Base-by-base conservation (phyloP, 2,113 vertebrate species). In the Jaculus jaculus region DNA sequence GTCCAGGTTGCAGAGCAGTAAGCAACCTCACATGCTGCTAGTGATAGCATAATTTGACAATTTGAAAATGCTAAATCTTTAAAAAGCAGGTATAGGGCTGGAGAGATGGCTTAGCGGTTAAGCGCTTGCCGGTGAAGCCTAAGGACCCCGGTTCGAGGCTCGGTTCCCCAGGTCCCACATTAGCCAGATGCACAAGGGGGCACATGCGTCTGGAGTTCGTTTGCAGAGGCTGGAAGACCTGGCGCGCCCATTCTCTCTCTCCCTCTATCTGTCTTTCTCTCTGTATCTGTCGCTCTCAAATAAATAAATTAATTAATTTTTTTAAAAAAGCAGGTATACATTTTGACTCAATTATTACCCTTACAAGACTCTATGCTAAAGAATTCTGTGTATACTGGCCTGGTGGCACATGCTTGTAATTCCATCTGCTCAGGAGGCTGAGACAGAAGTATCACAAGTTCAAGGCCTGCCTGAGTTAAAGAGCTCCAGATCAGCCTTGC, bases 31-130 rank as follows among this genome's bases (percentile, higher is more conserved):
- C 17, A 87, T 23, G 84, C n/a, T 86, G 75, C n/a, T 63, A 61
- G 47, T 47, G 39, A 47, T 78, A 88, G 51, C 77, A 24, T 84
- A 81, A n/a, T n/a, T 84, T 87, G 47, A 39, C 87, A 90, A 87
- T 92, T 89, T 73, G 83, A 65, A 96, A 88, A 75, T 54, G 69
- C 18, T 26, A 75, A 93, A 81, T 82, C 79, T 66, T n/a, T 34
- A 94, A 63, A 86, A 91, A 89, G 88, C 66, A 87, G 26, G 28
- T 80, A 54, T 63, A 75, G n/a, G n/a, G n/a, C n/a, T n/a, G n/a
- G n/a, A n/a, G n/a, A n/a, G n/a, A n/a, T n/a, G n/a, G n/a, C n/a
- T n/a, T n/a, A n/a, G n/a, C n/a, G n/a, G n/a, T n/a, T n/a, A n/a
- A n/a, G n/a, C n/a, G n/a, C n/a, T n/a, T n/a, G n/a, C n/a, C n/a